Evolutionary conservation across 2,797 vertebrate species (phyloP).

Genomic region (Tragelaphus oryx): DNA sequence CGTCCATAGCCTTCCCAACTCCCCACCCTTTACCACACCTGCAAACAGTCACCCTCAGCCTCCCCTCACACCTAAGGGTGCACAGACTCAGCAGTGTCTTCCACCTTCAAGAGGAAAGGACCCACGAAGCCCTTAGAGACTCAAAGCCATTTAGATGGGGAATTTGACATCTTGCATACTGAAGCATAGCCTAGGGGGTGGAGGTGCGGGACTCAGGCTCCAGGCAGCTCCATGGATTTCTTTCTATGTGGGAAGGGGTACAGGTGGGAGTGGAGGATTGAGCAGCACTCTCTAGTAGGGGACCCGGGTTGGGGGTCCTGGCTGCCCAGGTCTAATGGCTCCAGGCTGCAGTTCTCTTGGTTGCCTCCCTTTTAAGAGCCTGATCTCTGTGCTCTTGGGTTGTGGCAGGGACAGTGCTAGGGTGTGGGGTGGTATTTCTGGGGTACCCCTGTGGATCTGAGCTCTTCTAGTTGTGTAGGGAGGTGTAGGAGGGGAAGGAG

Average conservation of each 20-base stretch:
- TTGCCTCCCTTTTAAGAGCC: background rate
- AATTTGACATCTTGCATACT: background rate
- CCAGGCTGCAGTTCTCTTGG: background rate
- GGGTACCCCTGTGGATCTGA: background rate
- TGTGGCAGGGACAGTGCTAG: no score
- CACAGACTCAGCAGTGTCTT: background rate
- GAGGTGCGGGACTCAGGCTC: no score
- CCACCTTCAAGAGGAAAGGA: background rate
- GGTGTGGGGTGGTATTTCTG: background rate
- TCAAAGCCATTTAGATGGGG: background rate
- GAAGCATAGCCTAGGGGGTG: background rate
- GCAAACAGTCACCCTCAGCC: background rate
- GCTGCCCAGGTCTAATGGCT: background rate
- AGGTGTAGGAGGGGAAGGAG: background rate
- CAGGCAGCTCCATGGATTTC: no score
- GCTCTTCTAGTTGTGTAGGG: background rate
- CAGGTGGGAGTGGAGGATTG: background rate
- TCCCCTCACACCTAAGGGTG: background rate
- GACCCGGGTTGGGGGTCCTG: background rate
- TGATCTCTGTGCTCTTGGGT: background rate
- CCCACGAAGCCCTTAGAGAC: fast-evolving
- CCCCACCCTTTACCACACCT: no score
- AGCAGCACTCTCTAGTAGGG: background rate
- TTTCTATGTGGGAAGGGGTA: background rate
- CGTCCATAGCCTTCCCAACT: background rate